phyloP scores from a whole-genome alignment of 2,113 vertebrate species.

The Oophaga pumilio region DNA sequence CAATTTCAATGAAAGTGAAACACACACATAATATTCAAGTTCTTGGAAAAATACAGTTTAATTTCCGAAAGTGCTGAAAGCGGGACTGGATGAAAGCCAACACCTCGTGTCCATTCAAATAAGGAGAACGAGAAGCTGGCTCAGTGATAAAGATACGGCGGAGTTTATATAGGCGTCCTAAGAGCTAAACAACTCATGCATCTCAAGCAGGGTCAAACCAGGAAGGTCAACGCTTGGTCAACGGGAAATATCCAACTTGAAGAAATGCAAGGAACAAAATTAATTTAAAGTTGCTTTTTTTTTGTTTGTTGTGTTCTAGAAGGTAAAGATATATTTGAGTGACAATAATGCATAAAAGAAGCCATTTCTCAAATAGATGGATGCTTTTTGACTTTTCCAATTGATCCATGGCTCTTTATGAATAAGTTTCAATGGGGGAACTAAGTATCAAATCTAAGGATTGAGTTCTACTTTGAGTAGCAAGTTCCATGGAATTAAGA shows the following conservation, averaged over 20 bases:
- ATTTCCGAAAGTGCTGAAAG: slow-evolving; percentile 16
- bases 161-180: not conserved
- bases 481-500: too few relatives aligned
- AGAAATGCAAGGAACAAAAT: not conserved
- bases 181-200: not conserved
- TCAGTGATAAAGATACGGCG: not conserved
- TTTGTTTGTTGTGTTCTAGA: not conserved
- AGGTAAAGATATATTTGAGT: not conserved
- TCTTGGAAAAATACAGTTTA: slow-evolving; percentile 27
- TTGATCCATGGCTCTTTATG: too few relatives aligned
- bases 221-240: not conserved
- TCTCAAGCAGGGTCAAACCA: not conserved
- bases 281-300: not conserved
- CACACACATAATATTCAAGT: not conserved
- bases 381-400: too few relatives aligned
- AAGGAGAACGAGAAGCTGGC: not conserved
- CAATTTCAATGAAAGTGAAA: not conserved
- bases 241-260: not conserved
- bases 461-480: too few relatives aligned
- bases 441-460: too few relatives aligned
- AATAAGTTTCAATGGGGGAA: too few relatives aligned
- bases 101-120: slow-evolving; percentile 14
- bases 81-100: slow-evolving; percentile 10
- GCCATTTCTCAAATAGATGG: too few relatives aligned
- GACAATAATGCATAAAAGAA: too few relatives aligned